phyloP scores from a whole-genome alignment of 2,888 invertebrate genomes.

The Tenthredo distinguenda region DNA sequence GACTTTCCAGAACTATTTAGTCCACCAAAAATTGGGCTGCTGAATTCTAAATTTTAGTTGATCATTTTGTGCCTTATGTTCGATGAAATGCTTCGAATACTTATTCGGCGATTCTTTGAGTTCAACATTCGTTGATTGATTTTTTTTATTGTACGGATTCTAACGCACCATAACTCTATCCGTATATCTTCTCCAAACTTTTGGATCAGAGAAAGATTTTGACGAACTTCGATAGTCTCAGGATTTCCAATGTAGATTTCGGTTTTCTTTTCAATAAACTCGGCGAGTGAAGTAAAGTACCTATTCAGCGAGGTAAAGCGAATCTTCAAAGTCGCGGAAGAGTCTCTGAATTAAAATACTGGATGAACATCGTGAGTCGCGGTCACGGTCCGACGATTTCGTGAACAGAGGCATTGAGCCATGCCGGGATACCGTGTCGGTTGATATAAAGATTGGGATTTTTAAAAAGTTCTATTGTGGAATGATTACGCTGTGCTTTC shows the following conservation, averaged over 20 bases:
- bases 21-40: background rate
- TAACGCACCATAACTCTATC: background rate
- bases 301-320: background rate
- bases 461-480: background rate
- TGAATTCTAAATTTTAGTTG: background rate
- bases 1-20: background rate
- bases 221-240: no score
- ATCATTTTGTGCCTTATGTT: background rate
- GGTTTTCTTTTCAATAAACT: no score
- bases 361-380: conserved; percentile 2
- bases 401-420: background rate
- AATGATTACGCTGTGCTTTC: background rate
- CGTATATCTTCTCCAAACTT: background rate
- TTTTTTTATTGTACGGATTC: background rate
- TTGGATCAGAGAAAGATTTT: background rate
- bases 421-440: background rate
- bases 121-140: no score
- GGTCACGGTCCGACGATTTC: conserved; percentile 12
- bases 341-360: background rate
- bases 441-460: conserved; percentile 19
- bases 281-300: background rate
- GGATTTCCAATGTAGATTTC: no score
- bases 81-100: background rate
- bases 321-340: background rate
- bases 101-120: background rate